Base-by-base conservation (phyloP, 2,888 invertebrate genomes). In the Heteromurus nitidus region DNA sequence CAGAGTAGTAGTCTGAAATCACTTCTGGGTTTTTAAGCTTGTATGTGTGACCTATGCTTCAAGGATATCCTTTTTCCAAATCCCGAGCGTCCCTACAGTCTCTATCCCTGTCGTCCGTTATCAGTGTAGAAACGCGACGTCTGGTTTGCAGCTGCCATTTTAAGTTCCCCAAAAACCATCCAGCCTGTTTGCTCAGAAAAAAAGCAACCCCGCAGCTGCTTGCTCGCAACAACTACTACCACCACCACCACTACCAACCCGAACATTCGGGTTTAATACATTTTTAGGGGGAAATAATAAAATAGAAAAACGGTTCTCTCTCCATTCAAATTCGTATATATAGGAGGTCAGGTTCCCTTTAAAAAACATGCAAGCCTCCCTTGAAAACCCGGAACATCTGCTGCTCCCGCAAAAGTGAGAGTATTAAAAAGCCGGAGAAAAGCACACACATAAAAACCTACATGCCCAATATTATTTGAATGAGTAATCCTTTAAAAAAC, bases 141-240 rank as follows among this genome's bases (percentile, higher is more conserved):
- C 79, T 79, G 79, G 79, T 65, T 79, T 79, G 79, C 79, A 79
- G 79, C 79, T 79, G 79, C 79, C 64, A 65, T 65, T 70, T 64
- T n/a, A n/a, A n/a, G n/a, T 5, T 53, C 9, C 30, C 31, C n/a
- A 9, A 30, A n/a, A n/a, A n/a, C n/a, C n/a, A n/a, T n/a, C n/a
- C n/a, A n/a, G n/a, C n/a, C n/a, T n/a, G n/a, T n/a, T n/a, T n/a
- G n/a, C n/a, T n/a, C n/a, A n/a, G n/a, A n/a, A n/a, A n/a, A n/a
- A n/a, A n/a, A n/a, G n/a, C n/a, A n/a, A 62, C 44, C 26, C 42
- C n/a, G 60, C 76, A 68, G 69, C 68, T 69, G 62, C 69, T 69
- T 36, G 7, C n/a, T 50, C 50, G 18, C n/a, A n/a, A n/a, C n/a
- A n/a, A n/a, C n/a, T n/a, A n/a, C n/a, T n/a, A n/a, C n/a, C n/a